Conservation (phyloP, 2,113 vertebrate genomes). For the Reinhardtius hippoglossoides region DNA sequence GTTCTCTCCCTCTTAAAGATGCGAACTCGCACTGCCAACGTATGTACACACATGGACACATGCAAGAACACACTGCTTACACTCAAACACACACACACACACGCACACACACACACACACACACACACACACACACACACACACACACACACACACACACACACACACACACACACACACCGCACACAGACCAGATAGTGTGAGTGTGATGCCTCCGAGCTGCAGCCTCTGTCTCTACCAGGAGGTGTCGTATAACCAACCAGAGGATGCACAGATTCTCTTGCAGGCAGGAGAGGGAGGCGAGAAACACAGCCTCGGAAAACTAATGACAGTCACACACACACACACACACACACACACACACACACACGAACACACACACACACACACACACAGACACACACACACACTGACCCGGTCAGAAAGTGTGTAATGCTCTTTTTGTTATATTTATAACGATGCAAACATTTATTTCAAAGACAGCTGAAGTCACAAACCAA, state of each 20-base stretch:
- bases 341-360: slow-evolving; percentile 9
- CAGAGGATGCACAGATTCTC: slow-evolving; percentile 24
- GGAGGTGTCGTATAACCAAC: slow-evolving; percentile 66
- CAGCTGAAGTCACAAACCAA: not conserved
- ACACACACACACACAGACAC: slow-evolving; percentile 7
- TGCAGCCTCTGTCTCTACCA: slow-evolving; percentile 69
- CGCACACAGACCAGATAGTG: slow-evolving; percentile 10
- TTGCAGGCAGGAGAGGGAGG: slow-evolving; percentile 16
- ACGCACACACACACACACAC: slow-evolving; percentile 13
- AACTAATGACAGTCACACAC: not conserved
- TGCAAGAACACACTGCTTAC: not conserved
- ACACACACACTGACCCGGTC: slow-evolving; percentile 3
- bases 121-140: slow-evolving; percentile 9
- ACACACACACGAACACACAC: slow-evolving; percentile 5
- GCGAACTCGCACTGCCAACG: slow-evolving; percentile 23
- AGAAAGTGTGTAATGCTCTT: not conserved
- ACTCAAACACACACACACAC: too few species aligned
- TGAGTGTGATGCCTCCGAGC: slow-evolving; percentile 24
- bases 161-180: slow-evolving; percentile 1
- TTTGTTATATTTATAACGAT: not conserved
- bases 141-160: not conserved
- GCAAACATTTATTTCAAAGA: not conserved
- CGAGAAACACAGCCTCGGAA: not conserved
- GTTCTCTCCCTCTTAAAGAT: slow-evolving; percentile 27
- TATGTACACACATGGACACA: slow-evolving; percentile 34